phyloP scores from a whole-genome alignment of 2,113 vertebrate genomes.

The Sinocyclocheilus rhinocerous region DNA sequence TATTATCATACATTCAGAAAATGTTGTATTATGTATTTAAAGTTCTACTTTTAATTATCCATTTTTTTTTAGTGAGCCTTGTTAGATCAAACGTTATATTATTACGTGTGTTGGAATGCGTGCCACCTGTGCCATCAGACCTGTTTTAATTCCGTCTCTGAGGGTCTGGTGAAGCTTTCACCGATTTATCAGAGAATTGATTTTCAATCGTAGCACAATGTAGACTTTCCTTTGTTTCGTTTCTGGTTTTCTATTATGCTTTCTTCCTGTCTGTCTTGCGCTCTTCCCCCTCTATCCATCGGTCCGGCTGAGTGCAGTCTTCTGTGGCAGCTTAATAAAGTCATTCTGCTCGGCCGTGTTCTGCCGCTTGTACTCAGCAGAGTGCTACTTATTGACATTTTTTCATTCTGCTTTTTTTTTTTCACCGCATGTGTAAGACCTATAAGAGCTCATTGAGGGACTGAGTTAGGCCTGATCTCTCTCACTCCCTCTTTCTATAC shows the following conservation, averaged over 20 bases:
- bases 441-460: constrained; percentile 34
- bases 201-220: constrained; percentile 28
- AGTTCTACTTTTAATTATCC: too few relatives aligned
- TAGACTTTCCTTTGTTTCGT: constrained; percentile 17
- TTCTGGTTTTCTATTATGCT: constrained; percentile 30
- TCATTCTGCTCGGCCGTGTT: constrained; percentile 55
- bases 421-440: constrained; percentile 50
- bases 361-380: constrained; percentile 60
- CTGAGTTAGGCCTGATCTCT: constrained; percentile 1
- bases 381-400: constrained; percentile 52
- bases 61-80: background rate
- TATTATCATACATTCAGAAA: too few relatives aligned
- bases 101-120: background rate
- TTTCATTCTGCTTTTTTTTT: constrained; percentile 50
- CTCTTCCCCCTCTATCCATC: constrained; percentile 33
- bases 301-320: constrained; percentile 44
- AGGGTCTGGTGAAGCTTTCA: background rate
- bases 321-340: constrained; percentile 62
- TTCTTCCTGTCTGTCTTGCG: background rate
- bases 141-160: background rate
- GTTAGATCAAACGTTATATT: background rate
- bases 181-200: constrained; percentile 52
- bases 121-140: background rate
- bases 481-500: background rate
- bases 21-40: too few relatives aligned